phyloP scores from a whole-genome alignment of 2,113 vertebrate species.

The Neolamprologus kungweensis region DNA sequence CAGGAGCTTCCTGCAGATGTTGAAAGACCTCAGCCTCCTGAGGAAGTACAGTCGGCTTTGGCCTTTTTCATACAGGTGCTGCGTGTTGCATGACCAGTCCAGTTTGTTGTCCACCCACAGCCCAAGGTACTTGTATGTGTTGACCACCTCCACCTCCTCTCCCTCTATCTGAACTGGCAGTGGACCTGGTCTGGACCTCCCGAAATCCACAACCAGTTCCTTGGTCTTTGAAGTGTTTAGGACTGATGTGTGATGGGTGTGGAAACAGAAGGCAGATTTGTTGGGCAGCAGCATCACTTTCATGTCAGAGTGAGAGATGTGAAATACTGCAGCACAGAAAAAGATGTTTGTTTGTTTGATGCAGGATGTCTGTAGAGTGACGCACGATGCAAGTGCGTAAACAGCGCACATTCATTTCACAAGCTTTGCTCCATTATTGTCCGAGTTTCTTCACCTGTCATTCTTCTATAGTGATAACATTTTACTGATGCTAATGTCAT shows the following conservation, averaged over 20 bases:
- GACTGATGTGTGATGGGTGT: background rate
- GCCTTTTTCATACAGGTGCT: too few species aligned
- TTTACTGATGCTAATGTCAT: background rate
- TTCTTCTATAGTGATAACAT: fast-evolving
- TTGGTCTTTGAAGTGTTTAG: too few species aligned
- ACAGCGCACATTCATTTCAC: background rate
- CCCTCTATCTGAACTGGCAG: fast-evolving
- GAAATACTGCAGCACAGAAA: background rate
- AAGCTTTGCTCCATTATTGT: background rate
- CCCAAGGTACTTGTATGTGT: fast-evolving
- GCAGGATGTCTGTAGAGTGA: background rate
- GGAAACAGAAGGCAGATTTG: background rate
- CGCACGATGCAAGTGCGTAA: background rate
- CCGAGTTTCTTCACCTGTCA: background rate
- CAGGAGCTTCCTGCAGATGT: too few species aligned
- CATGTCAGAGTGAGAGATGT: background rate
- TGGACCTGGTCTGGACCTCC: fast-evolving
- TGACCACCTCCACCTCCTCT: too few species aligned
- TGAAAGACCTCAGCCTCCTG: too few species aligned
- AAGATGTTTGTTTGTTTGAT: background rate
- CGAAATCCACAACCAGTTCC: too few species aligned
- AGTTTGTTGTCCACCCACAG: too few species aligned
- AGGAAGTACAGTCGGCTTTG: too few species aligned
- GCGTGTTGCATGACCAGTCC: too few species aligned
- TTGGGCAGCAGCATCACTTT: background rate